A percentile compares a stretch with the other conserved stretches of the same genome.
phyloP scores from a whole-genome alignment of 2,888 invertebrate species.

The Mythimna albipuncta region DNA sequence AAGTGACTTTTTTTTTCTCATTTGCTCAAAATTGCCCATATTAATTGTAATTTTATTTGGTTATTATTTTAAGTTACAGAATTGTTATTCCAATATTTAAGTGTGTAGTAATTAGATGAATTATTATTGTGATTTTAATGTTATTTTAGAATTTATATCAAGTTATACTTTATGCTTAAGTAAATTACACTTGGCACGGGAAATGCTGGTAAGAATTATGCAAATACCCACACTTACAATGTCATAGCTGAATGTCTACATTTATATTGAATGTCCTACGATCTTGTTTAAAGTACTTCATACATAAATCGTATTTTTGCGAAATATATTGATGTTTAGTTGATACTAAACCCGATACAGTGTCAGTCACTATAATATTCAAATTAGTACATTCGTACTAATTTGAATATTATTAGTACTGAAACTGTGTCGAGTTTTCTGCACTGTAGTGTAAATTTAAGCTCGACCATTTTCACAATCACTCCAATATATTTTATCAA shows the following conservation, averaged over 20 bases:
- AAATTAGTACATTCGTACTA: neutral
- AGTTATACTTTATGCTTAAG: conserved; percentile 54
- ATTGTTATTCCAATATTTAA: conserved; percentile 63
- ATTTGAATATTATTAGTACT: neutral
- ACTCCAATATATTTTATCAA: conserved; percentile 11
- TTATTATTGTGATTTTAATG: conserved; percentile 63
- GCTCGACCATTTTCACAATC: neutral
- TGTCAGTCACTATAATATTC: neutral
- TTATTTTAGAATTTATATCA: conserved; percentile 62
- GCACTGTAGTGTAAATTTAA: conserved; percentile 21
- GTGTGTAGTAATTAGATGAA: conserved; percentile 54
- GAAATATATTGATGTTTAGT: conserved; percentile 11
- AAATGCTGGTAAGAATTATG: conserved; percentile 26
- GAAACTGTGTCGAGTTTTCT: conserved; percentile 4
- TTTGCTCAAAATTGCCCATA: conserved; percentile 62
- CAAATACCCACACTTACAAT: conserved; percentile 24
- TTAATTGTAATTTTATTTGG: conserved; percentile 37
- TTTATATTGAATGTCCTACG: conserved; percentile 11
- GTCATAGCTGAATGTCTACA: conserved; percentile 9
- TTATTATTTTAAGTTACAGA: conserved; percentile 44
- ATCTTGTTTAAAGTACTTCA: neutral
- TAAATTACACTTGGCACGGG: conserved; percentile 39
- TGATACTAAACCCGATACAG: neutral
- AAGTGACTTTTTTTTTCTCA: conserved; percentile 14
- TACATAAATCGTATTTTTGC: neutral